Evolutionary conservation across 1,140 invertebrate genomes (phyloP), one percentile per base, ranked within the genome.

Genomic region (Samia ricini): DNA sequence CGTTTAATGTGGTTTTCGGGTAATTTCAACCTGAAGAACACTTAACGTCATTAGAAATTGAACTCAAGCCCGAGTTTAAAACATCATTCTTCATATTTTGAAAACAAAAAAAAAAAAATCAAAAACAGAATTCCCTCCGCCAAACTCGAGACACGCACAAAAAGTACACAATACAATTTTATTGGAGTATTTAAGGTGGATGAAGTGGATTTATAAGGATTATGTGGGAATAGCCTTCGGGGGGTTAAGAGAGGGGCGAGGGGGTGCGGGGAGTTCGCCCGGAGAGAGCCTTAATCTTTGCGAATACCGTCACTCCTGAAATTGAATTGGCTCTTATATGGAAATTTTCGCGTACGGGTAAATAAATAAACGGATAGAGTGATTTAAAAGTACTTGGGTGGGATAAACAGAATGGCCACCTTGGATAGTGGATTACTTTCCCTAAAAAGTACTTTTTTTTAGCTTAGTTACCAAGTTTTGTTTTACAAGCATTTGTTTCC

Each of bases 161-260:
- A 42, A 42, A 42, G 33, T 42, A 76, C 66, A 77, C 79, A 73
- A 79, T 23, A 23, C 77, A 81, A 75, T 85, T 89, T 85, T 86
- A 88, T 88, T 86, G 76, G 67, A 71, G 79, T 76, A 74, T 86
- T 87, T 85, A 87, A 89, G 86, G 86, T 89, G 86, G 83, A 89
- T 89, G 83, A 85, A 89, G 75, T 83, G 80, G 85, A 88, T 88
- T 88, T 85, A 85, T 88, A 73, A 48, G 83, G 85, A 88, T 88
- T 88, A 88, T 84, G 76, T 70, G 73, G 72, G 52, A 74, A 84
- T 79, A 74, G 83, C 74, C 77, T 74, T 67, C 68, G 59, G 42
- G 48, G 56, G 61, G 52, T 12, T 55, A 56, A 49, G 4, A 29
- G 49, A 49, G 63, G 52, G 51, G 48, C 4, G 15, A n/a, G 15